Base-by-base conservation (phyloP, 2,113 vertebrate species). In the Anhinga rufa region DNA sequence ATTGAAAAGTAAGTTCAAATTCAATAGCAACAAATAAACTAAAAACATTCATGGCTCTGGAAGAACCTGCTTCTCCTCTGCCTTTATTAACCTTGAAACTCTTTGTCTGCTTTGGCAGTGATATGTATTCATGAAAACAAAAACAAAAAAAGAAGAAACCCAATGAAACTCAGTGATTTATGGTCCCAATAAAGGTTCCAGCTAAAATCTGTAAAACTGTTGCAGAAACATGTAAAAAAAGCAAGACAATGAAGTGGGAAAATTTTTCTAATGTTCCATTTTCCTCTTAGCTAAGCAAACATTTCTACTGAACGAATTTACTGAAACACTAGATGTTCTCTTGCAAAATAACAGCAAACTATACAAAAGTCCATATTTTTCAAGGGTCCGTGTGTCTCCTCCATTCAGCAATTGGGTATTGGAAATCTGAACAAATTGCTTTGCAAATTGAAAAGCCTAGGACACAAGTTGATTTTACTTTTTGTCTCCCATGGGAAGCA, bases 1-100 rank as follows among this genome's bases (percentile, higher is more conserved):
- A 96, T 88, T 80, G 92, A 93, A 95, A 80, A 89, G 75, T 14
- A 77, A 84, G 74, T 87, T 90, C 82, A 62, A 87, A 88, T 82
- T 85, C 84, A 95, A 85, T 48, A 72, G 54, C 46, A 93, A 91
- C 36, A 92, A 92, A 92, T 69, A 95, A 97, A 96, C 89, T 25
- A 13, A 91, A 95, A 95, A 38, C 91, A 88, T 51, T 52, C 62
- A 32, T 24, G 75, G 75, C 38, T 91, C 46, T 74, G 54, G 70
- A 88, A 88, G 54, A 94, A 82, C 75, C 71, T 91, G 79, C 58
- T 68, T 83, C 89, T 86, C 46, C n/a, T 94, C 87, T 76, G 54
- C 32, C 58, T 95, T 93, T 95, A 77, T 70, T 74, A 95, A 79
- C 55, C 71, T 79, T 42, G 76, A 87, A 93, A 64, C 51, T 58